phyloP scores from a whole-genome alignment of 2,888 invertebrate genomes.

The Nemoura dubitans region DNA sequence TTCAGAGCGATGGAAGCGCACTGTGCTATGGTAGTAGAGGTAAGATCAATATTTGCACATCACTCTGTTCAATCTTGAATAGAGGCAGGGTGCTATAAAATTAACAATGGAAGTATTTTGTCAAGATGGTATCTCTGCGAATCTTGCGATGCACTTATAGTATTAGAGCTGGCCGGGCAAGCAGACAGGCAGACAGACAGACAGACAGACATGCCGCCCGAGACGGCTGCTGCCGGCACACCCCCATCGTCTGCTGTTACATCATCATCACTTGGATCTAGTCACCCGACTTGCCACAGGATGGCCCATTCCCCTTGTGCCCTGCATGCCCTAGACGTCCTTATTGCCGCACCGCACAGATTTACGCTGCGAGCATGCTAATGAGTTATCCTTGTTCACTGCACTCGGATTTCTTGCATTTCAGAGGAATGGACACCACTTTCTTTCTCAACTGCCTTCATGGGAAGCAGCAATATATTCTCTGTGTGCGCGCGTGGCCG shows the following conservation, averaged over 20 bases:
- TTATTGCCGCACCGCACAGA: neutral
- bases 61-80: neutral
- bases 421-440: neutral
- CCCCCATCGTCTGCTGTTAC: neutral
- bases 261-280: neutral
- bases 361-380: neutral
- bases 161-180: neutral
- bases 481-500: neutral
- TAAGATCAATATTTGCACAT: neutral
- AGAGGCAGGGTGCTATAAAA: conserved; percentile 14
- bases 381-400: neutral
- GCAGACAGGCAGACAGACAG: neutral
- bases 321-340: neutral
- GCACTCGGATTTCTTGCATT: neutral
- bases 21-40: neutral
- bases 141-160: neutral
- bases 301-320: neutral
- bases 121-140: neutral
- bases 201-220: no score
- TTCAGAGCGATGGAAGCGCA: neutral
- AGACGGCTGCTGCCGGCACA: neutral
- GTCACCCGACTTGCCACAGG: neutral
- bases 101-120: conserved; percentile 27
- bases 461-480: neutral
- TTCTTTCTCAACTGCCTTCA: neutral